These are phyloP conservation scores for Lithophane ornitopus DNA, from an alignment of 2,888 invertebrate species.

Conservation along the genomic window DNA sequence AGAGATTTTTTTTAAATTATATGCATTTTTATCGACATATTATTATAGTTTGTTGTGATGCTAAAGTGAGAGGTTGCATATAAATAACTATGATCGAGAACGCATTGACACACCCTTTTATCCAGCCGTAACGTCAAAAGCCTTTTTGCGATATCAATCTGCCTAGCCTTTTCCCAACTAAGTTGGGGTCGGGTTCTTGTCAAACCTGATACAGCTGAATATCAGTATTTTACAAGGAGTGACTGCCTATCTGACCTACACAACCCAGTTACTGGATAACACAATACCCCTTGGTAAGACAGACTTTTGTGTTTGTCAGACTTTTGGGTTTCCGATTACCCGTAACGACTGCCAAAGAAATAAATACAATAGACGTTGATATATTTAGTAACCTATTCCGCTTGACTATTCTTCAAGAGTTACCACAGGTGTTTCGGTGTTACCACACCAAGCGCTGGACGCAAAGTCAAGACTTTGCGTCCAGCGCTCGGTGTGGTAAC, in stretches of 20 bases:
- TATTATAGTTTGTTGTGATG: background rate
- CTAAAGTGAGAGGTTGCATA: background rate
- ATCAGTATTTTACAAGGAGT: background rate
- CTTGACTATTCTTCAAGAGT: too few species aligned
- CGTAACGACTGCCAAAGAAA: background rate
- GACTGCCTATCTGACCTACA: background rate
- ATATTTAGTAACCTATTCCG: too few species aligned
- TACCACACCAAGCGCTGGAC: too few species aligned
- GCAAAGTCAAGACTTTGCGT: too few species aligned
- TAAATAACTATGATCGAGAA: background rate
- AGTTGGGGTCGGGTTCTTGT: background rate
- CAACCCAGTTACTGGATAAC: background rate
- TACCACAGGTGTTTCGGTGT: too few species aligned
- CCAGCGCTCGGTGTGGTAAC: too few species aligned
- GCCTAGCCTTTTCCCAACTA: background rate
- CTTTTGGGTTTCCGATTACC: too few species aligned
- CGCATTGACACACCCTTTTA: background rate
- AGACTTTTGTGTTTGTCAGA: too few species aligned
- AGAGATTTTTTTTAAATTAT: background rate
- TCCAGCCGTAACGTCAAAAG: background rate
- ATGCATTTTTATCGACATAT: background rate
- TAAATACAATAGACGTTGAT: too few species aligned
- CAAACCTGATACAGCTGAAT: background rate
- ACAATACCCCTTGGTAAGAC: background rate
- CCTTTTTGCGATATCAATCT: background rate